A percentile compares a stretch with the other conserved stretches of the same genome.
Conservation (phyloP, 2,888 invertebrate species). For the Tholera decimalis region DNA sequence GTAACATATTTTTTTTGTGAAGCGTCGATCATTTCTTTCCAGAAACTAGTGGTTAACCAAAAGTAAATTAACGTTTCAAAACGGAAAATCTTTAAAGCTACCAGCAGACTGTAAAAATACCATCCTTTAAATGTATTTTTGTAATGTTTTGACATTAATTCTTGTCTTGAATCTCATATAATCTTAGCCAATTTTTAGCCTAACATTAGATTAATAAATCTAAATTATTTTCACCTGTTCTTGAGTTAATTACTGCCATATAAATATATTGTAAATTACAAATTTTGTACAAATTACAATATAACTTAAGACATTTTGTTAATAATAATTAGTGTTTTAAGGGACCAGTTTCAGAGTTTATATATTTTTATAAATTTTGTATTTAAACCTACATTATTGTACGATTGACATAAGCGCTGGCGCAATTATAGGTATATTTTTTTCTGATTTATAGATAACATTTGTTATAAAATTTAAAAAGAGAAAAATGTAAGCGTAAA, state of each 20-base stretch:
- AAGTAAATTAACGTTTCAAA: background rate
- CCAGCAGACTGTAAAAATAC: conserved; percentile 24
- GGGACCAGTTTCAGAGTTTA: conserved; percentile 36
- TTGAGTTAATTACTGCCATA: conserved; percentile 73
- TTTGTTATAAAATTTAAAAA: background rate
- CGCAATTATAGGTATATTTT: background rate
- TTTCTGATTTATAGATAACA: background rate
- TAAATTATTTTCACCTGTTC: conserved; percentile 56
- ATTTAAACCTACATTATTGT: conserved; percentile 1
- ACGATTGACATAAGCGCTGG: conserved; percentile 14
- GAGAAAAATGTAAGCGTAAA: background rate
- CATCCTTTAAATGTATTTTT: conserved; percentile 2
- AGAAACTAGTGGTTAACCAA: too few species aligned
- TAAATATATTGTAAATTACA: conserved; percentile 68
- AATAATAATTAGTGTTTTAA: conserved; percentile 26
- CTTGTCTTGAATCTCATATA: conserved; percentile 68
- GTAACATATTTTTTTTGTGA: too few species aligned
- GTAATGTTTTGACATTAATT: conserved; percentile 18
- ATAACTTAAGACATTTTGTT: conserved; percentile 53
- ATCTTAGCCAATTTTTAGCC: conserved; percentile 74
- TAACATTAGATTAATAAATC: conserved; percentile 46
- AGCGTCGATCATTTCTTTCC: too few species aligned
- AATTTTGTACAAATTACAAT: conserved; percentile 76
- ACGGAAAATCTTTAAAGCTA: conserved; percentile 15
- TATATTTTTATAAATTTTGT: conserved; percentile 12